Percentiles rank a stretch among this genome's conserved stretches.
These are phyloP conservation scores for Hoplostethus mediterraneus DNA, from an alignment of 2,797 vertebrate species.

Conservation along the genomic window DNA sequence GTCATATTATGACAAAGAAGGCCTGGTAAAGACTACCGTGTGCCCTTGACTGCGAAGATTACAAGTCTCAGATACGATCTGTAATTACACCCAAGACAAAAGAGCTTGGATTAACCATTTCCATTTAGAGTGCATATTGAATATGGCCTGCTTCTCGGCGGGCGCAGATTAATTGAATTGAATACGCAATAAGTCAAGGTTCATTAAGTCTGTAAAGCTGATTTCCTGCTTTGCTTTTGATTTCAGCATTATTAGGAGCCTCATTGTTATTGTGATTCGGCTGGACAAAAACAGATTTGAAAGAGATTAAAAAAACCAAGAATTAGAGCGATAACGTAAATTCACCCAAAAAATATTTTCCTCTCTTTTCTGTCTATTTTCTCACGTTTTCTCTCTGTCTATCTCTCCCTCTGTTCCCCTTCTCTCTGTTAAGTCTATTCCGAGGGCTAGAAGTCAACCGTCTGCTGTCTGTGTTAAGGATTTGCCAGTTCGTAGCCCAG, in stretches of 20 bases:
- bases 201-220: slow-evolving; percentile 44
- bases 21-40: background rate
- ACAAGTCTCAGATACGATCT: slow-evolving; percentile 16
- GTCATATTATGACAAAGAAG: background rate
- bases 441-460: slow-evolving; percentile 27
- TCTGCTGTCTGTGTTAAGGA: slow-evolving; percentile 46
- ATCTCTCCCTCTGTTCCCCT: slow-evolving; percentile 17
- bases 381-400: background rate
- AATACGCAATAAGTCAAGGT: slow-evolving; percentile 47
- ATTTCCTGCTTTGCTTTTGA: slow-evolving; percentile 13
- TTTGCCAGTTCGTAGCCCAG: slow-evolving; percentile 53
- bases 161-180: slow-evolving; percentile 37
- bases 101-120: slow-evolving; percentile 25
- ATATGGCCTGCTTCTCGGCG: slow-evolving; percentile 33
- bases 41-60: background rate
- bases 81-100: slow-evolving; percentile 36
- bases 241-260: slow-evolving; percentile 7
- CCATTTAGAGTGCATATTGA: slow-evolving; percentile 19
- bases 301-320: background rate
- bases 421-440: background rate
- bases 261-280: slow-evolving; percentile 43
- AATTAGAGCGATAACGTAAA: background rate
- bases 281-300: slow-evolving; percentile 10
- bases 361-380: background rate
- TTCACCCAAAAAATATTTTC: background rate